A percentile compares a stretch with the other conserved stretches of the same genome.
Evolutionary conservation across 2,888 invertebrate species (phyloP).

Genomic region (Phanerotoma sp.): DNA sequence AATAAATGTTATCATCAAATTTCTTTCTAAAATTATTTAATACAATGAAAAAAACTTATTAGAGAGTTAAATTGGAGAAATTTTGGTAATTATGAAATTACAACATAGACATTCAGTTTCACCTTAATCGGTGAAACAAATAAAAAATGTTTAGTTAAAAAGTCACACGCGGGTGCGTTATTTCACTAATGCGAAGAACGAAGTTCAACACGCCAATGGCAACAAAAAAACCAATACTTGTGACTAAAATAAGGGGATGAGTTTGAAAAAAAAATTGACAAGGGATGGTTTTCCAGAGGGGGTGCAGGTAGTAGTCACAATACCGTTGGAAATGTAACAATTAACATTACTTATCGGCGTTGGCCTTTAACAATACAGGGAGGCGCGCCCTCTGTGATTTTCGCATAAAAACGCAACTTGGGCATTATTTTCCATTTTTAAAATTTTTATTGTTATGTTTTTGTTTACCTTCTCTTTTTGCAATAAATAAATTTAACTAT

Average conservation of each 20-base stretch:
- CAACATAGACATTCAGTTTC: not conserved
- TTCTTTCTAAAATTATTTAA: too few relatives aligned
- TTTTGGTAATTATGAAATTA: too few relatives aligned
- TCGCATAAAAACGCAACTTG: constrained; percentile 49
- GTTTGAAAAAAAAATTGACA: not conserved
- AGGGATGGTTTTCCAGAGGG: not conserved
- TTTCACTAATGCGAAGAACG: constrained; percentile 50
- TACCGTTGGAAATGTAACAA: constrained; percentile 53
- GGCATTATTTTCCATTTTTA: constrained; percentile 10
- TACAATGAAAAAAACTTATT: too few relatives aligned
- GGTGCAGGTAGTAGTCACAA: constrained; percentile 21
- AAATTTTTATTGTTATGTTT: constrained; percentile 1
- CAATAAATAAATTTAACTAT: constrained; percentile 57
- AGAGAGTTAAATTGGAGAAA: too few relatives aligned
- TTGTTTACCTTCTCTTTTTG: constrained; percentile 41
- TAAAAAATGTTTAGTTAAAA: constrained; percentile 30
- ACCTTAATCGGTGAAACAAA: constrained; percentile 1
- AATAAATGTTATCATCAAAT: too few relatives aligned
- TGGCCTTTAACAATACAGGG: constrained; percentile 51
- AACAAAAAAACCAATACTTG: constrained; percentile 28
- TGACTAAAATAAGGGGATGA: constrained; percentile 22
- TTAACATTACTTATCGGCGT: constrained; percentile 57
- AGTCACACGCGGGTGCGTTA: constrained; percentile 34
- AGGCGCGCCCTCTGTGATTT: constrained; percentile 22
- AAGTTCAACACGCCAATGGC: constrained; percentile 45